Base-by-base conservation (phyloP, 2,888 invertebrate genomes). In the Ephialtes manifestator region DNA sequence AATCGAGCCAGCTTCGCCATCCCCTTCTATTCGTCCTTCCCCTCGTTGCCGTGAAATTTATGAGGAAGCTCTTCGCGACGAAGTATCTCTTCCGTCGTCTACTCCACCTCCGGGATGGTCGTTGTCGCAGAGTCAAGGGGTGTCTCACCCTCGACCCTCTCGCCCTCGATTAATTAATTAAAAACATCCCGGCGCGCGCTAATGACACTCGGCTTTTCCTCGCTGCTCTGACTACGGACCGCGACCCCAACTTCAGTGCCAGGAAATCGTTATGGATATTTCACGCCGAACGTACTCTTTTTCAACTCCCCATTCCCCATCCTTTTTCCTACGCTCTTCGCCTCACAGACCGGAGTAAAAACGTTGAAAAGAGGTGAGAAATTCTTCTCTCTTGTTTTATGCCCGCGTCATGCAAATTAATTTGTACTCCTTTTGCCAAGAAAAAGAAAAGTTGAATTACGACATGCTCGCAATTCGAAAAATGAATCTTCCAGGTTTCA, bases 101-200 rank as follows among this genome's bases (percentile, higher is more conserved):
- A 58, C 51, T 31, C 70, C 70, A 48, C 79, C 68, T 39, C 78
- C 24, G 48, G 5, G 51, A 31, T 76, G 65, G 63, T 77, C 80
- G 80, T 80, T 84, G 74, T 81, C 81, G 48, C 74, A 46, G 51
- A 65, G 15, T 68, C 85, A 67, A 80, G 68, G 75, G 68, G 72
- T 28, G 68, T 51, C 43, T 43, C 67, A n/a, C 72, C 43, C 43
- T 46, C 77, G 70, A 55, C 72, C 68, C 81, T 75, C 87, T 85
- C 86, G 76, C 81, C 86, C 83, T 86, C 87, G 86, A 90, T 91
- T 91, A 91, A 91, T 91, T 91, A 91, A 91, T 91, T 91, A 90
- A 91, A 91, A 91, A 90, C 90, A 91, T 89, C 88, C 83, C 88
- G 86, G 55, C 72, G 60, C 86, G 82, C 84, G 81, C 89, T 89